Conservation (phyloP, 1,140 invertebrate genomes). For the Steinernema feltiae region DNA sequence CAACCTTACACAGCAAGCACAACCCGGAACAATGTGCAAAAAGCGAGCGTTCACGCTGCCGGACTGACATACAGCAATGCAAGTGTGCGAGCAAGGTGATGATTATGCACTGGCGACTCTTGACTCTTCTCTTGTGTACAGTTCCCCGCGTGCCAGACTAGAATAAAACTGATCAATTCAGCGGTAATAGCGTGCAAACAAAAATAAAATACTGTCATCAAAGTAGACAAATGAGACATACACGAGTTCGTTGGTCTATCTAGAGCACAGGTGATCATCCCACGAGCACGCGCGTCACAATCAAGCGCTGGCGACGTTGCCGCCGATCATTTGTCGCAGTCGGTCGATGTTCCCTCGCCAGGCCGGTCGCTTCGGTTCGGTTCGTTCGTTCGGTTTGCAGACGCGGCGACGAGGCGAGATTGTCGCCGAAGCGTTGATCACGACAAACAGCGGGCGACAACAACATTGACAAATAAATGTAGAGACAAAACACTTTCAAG, state of each 20-base stretch:
- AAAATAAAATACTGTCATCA: not conserved
- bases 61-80: too few relatives aligned
- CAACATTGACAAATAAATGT: constrained; percentile 7
- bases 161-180: not conserved
- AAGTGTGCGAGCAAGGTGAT: too few relatives aligned
- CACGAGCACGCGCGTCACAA: not conserved
- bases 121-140: too few relatives aligned
- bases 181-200: not conserved
- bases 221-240: not conserved
- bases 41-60: too few relatives aligned
- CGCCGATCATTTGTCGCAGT: constrained; percentile 1
- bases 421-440: not conserved
- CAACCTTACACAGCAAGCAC: too few relatives aligned
- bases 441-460: not conserved
- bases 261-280: not conserved
- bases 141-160: too few relatives aligned
- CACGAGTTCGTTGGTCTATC: not conserved
- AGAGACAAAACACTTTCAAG: too few relatives aligned
- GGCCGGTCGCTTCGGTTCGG: not conserved
- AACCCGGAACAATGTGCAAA: too few relatives aligned
- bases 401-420: not conserved
- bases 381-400: not conserved
- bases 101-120: too few relatives aligned
- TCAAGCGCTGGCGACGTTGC: not conserved
- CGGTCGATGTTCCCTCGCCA: not conserved